These are phyloP conservation scores for Daubentonia madagascariensis DNA, from an alignment of 2,113 vertebrate genomes.

Conservation along the genomic window DNA sequence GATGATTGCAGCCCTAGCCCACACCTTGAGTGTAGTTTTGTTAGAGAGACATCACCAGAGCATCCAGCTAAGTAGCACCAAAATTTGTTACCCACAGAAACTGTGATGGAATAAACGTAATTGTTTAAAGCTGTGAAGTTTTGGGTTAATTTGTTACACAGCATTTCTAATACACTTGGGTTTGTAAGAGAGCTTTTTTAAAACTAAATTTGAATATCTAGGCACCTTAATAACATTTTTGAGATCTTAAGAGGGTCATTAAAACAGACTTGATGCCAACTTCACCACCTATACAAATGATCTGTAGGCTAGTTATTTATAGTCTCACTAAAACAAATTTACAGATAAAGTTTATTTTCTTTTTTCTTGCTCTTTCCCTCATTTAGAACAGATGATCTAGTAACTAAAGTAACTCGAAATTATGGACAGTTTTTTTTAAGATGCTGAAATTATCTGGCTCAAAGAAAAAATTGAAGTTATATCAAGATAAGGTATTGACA, in stretches of 20 bases:
- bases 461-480: not conserved
- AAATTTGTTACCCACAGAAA: not conserved
- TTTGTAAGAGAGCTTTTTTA: not conserved
- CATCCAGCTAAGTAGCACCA: not conserved
- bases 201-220: not conserved
- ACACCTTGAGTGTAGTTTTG: not conserved
- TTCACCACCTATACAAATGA: not conserved
- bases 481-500: slow-evolving; percentile 62
- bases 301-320: not conserved
- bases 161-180: not conserved
- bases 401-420: slow-evolving; percentile 61
- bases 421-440: not conserved
- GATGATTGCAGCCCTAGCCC: not conserved
- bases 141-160: not conserved
- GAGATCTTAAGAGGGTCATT: not conserved
- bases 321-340: not conserved
- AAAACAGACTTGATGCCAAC: not conserved
- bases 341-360: not conserved
- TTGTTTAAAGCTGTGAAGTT: not conserved
- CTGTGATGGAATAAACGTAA: not conserved
- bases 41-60: not conserved
- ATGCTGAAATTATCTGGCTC: slow-evolving; percentile 35
- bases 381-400: slow-evolving; percentile 32
- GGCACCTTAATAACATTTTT: not conserved
- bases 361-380: not conserved